Percentiles rank a stretch among this genome's conserved stretches.
These are phyloP conservation scores for Pampus argenteus DNA, from an alignment of 2,797 vertebrate genomes.

Conservation along the genomic window DNA sequence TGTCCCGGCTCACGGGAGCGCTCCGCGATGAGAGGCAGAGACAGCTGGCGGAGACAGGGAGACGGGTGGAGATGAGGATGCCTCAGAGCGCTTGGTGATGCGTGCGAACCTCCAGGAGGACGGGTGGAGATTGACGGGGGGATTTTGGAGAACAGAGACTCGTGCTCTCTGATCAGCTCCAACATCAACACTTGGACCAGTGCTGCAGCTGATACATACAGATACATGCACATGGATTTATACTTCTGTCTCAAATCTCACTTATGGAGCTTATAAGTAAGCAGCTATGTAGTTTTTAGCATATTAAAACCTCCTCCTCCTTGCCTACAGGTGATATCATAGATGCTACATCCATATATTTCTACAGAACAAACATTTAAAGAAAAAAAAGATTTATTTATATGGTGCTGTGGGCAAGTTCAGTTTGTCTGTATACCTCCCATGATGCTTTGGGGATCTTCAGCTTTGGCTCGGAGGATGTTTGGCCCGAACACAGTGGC, in stretches of 20 bases:
- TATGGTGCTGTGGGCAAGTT: background rate
- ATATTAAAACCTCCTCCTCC: too few relatives aligned
- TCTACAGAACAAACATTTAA: too few relatives aligned
- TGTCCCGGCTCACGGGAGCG: constrained; percentile 42
- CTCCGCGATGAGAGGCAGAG: constrained; percentile 77
- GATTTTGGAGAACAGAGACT: constrained; percentile 67
- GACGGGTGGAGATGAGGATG: constrained; percentile 64
- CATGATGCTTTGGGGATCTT: constrained; percentile 85
- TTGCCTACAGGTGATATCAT: too few relatives aligned
- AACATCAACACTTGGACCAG: constrained; percentile 77
- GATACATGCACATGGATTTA: background rate
- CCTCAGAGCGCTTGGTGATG: constrained; percentile 43
- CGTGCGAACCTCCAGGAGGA: constrained; percentile 5
- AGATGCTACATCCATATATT: too few relatives aligned
- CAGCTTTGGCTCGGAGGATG: constrained; percentile 85
- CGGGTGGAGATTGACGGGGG: constrained; percentile 22
- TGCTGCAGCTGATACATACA: constrained; percentile 62
- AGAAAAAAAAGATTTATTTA: background rate
- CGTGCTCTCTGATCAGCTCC: constrained; percentile 77
- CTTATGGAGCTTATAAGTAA: too few relatives aligned
- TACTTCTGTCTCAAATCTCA: too few relatives aligned
- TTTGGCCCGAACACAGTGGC: constrained; percentile 88
- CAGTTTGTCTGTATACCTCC: constrained; percentile 72
- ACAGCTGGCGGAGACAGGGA: constrained; percentile 79
- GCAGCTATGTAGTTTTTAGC: too few relatives aligned